Conservation (phyloP, 2,797 vertebrate species). For the Capromys pilorides region DNA sequence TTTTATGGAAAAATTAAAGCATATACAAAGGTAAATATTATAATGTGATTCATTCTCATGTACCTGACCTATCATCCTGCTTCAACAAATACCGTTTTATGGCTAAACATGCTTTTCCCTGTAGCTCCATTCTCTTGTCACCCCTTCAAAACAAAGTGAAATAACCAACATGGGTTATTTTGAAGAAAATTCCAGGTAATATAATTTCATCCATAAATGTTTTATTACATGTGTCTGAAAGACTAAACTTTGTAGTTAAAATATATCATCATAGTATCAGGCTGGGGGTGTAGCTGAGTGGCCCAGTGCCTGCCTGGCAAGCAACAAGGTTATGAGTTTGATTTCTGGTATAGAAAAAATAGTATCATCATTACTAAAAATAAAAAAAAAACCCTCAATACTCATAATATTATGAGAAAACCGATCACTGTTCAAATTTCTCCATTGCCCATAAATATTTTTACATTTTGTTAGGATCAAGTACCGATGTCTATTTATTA, state of each 20-base stretch:
- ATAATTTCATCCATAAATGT: background rate
- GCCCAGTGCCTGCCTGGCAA: too few relatives aligned
- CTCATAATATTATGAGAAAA: background rate
- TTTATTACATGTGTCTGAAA: background rate
- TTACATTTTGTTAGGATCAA: slow-evolving; percentile 11
- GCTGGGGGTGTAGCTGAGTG: too few relatives aligned
- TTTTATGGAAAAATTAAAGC: slow-evolving; percentile 11
- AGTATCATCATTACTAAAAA: background rate
- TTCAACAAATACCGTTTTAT: background rate
- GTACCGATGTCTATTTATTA: background rate
- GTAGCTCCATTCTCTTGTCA: background rate
- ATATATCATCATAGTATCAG: background rate
- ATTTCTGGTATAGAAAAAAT: background rate
- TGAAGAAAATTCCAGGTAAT: background rate
- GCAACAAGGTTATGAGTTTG: too few relatives aligned
- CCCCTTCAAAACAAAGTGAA: background rate
- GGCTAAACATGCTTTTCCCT: background rate
- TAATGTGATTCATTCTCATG: background rate
- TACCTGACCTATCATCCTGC: background rate
- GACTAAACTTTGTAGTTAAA: background rate
- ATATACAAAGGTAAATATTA: background rate
- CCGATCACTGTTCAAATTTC: background rate
- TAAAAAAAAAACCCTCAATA: background rate
- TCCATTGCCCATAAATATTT: background rate
- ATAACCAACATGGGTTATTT: background rate